Conservation (phyloP, 2,797 vertebrate genomes). For the Antrozous pallidus region DNA sequence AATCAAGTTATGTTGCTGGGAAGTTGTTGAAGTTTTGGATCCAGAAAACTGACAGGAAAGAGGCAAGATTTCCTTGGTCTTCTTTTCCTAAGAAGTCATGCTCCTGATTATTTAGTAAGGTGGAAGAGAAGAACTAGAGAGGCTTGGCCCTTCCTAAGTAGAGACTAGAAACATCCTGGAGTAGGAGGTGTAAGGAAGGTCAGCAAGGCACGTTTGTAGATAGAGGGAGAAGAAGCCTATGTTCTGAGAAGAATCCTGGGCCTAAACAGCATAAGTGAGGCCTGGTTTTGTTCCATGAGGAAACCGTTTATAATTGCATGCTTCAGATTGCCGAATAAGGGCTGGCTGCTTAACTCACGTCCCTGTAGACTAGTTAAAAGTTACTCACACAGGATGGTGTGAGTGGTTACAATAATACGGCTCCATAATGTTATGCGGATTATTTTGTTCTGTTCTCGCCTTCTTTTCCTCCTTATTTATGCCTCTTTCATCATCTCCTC, state of each 20-base stretch:
- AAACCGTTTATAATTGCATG: background rate
- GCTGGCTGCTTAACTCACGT: background rate
- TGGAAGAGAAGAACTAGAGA: conserved; percentile 54
- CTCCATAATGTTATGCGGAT: background rate
- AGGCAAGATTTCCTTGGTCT: conserved; percentile 65
- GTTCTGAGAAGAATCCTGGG: background rate
- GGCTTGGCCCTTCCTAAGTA: conserved; percentile 53
- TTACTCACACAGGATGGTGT: background rate
- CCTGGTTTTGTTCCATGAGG: background rate
- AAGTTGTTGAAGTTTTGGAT: conserved; percentile 57
- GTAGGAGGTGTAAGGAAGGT: background rate
- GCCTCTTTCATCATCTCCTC: background rate
- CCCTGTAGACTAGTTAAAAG: conserved; percentile 1
- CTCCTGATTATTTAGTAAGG: conserved; percentile 66
- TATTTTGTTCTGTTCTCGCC: background rate
- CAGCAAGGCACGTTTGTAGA: background rate
- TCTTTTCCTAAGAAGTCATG: conserved; percentile 70
- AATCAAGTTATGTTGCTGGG: conserved; percentile 60
- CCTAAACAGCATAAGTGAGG: background rate
- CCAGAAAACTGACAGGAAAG: conserved; percentile 68
- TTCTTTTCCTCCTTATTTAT: background rate
- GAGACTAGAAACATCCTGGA: conserved; percentile 69
- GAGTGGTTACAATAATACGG: background rate
- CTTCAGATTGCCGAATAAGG: background rate
- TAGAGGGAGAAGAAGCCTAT: background rate